These are phyloP conservation scores for Porites lobata DNA, from an alignment of 92 coral and sea anemone species.

Conservation along the genomic window DNA sequence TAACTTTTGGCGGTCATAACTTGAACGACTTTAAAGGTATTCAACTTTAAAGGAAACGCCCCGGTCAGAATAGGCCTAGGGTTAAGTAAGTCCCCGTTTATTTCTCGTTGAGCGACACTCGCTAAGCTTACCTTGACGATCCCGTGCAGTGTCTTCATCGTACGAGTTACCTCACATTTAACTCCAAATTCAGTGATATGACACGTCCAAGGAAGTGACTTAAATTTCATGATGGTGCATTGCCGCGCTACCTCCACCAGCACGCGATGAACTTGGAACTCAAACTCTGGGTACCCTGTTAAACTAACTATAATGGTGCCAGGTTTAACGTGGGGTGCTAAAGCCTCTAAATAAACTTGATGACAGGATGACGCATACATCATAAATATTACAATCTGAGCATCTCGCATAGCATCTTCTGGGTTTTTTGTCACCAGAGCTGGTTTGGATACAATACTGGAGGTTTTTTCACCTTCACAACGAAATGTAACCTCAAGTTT, in stretches of 20 bases:
- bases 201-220: constrained; percentile 78
- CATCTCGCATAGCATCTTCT: constrained; percentile 74
- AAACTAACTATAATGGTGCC: constrained; percentile 68
- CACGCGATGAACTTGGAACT: constrained; percentile 57
- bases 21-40: no score
- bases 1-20: no score
- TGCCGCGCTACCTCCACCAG: constrained; percentile 59
- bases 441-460: constrained; percentile 53
- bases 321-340: constrained; percentile 62
- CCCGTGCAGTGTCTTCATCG: constrained; percentile 46
- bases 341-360: constrained; percentile 56
- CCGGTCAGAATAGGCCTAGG: no score
- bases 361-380: constrained; percentile 69
- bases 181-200: constrained; percentile 65
- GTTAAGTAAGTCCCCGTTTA: no score
- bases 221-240: constrained; percentile 65
- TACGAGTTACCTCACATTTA: constrained; percentile 60
- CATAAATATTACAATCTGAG: constrained; percentile 71
- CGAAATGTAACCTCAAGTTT: constrained; percentile 46
- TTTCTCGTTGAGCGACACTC: no score
- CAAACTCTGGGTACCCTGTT: constrained; percentile 72
- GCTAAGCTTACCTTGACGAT: constrained; percentile 16
- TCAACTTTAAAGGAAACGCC: no score
- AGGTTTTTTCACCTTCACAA: constrained; percentile 34
- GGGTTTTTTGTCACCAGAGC: constrained; percentile 69